Evolutionary conservation across 2,113 vertebrate species (phyloP).

Genomic region (Clarias magur): DNA sequence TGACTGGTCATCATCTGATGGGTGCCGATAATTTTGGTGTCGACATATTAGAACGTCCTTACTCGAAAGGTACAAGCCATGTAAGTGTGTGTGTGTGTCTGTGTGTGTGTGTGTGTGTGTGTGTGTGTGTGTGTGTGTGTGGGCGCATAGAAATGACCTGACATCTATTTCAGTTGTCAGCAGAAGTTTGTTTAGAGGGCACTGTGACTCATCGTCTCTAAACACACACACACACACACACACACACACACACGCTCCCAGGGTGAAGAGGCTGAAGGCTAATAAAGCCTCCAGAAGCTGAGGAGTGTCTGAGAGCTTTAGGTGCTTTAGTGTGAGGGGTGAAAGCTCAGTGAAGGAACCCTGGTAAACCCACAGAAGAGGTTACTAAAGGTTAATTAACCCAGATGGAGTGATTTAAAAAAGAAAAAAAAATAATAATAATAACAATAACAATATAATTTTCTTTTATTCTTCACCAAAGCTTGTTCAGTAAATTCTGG

Average conservation of each 20-base stretch:
- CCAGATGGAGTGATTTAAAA: background rate
- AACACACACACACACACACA: background rate
- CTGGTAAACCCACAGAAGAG: background rate
- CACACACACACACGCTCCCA: background rate
- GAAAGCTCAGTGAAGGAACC: background rate
- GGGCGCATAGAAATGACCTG: background rate
- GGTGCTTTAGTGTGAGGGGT: background rate
- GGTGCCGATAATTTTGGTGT: background rate
- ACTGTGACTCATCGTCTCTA: slow-evolving; percentile 15
- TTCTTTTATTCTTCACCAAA: background rate
- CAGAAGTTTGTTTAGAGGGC: slow-evolving; percentile 35
- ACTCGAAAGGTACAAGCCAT: no score
- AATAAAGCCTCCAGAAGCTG: slow-evolving; percentile 19
- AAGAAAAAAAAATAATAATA: background rate
- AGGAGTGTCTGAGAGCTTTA: slow-evolving; percentile 20
- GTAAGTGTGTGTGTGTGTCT: background rate
- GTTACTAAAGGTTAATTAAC: background rate
- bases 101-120: slow-evolving; percentile 2
- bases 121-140: slow-evolving; percentile 18
- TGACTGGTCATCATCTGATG: no score
- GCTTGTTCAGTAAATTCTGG: background rate
- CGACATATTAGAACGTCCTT: no score
- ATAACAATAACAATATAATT: background rate
- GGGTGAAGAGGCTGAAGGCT: slow-evolving; percentile 15
- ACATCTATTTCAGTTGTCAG: slow-evolving; percentile 15